Conservation (phyloP, 2,797 vertebrate genomes). For the Peromyscus melanophrys region DNA sequence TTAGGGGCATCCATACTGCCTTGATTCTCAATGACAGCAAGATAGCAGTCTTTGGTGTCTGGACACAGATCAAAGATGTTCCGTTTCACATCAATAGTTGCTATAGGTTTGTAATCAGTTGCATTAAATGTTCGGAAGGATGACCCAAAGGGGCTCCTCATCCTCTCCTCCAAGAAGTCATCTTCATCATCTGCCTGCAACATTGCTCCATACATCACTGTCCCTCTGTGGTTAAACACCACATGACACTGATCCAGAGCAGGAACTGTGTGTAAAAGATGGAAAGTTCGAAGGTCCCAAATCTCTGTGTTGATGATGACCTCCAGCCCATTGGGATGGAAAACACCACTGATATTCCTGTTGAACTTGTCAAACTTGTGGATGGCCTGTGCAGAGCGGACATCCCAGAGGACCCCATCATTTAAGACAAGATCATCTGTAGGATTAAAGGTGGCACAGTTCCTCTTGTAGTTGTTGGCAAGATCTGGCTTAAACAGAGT, state of each 20-base stretch:
- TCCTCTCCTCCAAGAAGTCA: slow-evolving; percentile 98
- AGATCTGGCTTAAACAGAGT: slow-evolving; percentile 99
- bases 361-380: slow-evolving; percentile 99
- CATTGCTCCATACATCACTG: slow-evolving; percentile 99
- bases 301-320: slow-evolving; percentile 99
- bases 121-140: slow-evolving; percentile 99
- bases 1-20: slow-evolving; percentile 95
- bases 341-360: slow-evolving; percentile 99
- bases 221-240: slow-evolving; percentile 99
- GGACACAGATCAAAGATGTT: slow-evolving; percentile 99
- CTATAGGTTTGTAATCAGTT: slow-evolving; percentile 99
- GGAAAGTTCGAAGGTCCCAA: slow-evolving; percentile 98
- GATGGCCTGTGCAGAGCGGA: slow-evolving; percentile 97
- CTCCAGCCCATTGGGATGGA: slow-evolving; percentile 98
- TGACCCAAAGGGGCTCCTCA: slow-evolving; percentile 99
- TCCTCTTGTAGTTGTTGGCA: slow-evolving; percentile 99
- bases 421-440: slow-evolving; percentile 99
- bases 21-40: slow-evolving; percentile 99
- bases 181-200: slow-evolving; percentile 99
- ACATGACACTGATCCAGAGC: slow-evolving; percentile 99
- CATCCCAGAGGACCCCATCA: slow-evolving; percentile 99
- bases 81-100: slow-evolving; percentile 98
- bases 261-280: slow-evolving; percentile 98
- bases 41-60: slow-evolving; percentile 99
- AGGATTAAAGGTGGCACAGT: slow-evolving; percentile 99